These are phyloP conservation scores for Cheirogaleus major DNA, from an alignment of 2,797 vertebrate species.

Conservation along the genomic window DNA sequence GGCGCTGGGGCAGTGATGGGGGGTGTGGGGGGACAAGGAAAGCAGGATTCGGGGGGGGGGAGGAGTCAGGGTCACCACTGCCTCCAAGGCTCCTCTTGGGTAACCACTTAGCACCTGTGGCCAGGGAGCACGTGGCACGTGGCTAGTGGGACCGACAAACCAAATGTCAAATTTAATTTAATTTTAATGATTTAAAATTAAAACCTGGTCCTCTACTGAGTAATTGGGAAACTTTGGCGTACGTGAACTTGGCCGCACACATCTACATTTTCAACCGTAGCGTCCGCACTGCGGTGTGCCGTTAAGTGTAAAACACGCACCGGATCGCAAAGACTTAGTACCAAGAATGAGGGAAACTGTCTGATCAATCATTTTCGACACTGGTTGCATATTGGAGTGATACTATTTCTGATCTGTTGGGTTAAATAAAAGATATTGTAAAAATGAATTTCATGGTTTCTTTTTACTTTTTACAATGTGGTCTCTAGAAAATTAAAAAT, in stretches of 20 bases:
- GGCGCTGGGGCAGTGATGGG: accelerated
- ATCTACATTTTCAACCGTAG: neutral
- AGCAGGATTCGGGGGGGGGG: accelerated
- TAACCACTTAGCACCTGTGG: neutral
- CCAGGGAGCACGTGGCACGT: accelerated
- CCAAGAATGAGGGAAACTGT: neutral
- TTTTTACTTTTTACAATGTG: neutral
- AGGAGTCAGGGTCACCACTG: accelerated
- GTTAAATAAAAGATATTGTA: neutral
- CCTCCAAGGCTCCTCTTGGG: neutral
- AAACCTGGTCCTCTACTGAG: neutral
- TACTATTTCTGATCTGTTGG: neutral
- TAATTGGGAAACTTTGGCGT: neutral
- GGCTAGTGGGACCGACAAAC: accelerated
- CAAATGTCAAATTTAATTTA: neutral
- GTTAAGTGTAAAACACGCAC: accelerated
- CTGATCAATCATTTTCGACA: accelerated
- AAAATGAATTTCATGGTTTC: neutral
- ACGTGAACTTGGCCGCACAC: neutral
- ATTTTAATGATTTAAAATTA: neutral
- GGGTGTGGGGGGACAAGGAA: accelerated
- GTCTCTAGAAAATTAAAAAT: neutral
- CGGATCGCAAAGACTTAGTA: neutral
- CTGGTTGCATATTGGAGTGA: too few relatives aligned
- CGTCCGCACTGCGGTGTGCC: neutral